Evolutionary conservation across 2,888 invertebrate genomes (phyloP).

Genomic region (Bedellia somnulentella): DNA sequence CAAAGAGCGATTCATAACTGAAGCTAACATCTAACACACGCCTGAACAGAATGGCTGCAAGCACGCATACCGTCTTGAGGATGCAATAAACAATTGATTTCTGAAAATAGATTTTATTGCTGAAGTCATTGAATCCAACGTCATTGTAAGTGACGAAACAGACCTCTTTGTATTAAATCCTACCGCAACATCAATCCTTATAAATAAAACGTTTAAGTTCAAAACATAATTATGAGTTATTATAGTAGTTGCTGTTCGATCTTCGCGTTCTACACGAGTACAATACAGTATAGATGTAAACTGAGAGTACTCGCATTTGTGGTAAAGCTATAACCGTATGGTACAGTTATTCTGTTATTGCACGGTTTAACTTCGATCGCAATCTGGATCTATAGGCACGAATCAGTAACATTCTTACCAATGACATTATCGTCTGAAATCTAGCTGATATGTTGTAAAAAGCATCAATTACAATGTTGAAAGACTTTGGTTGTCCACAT

Average conservation of each 20-base stretch:
- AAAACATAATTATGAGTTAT: too few relatives aligned
- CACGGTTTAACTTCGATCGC: constrained; percentile 13
- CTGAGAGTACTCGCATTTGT: too few relatives aligned
- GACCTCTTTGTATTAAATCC: constrained; percentile 22
- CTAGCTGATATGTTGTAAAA: too few relatives aligned
- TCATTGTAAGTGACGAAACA: constrained; percentile 26
- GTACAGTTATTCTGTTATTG: constrained; percentile 13
- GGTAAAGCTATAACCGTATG: constrained; percentile 24
- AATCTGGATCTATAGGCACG: constrained; percentile 11
- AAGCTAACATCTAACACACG: constrained; percentile 28
- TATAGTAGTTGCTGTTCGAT: too few relatives aligned
- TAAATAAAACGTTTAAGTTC: too few relatives aligned
- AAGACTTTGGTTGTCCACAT: too few relatives aligned
- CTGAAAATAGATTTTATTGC: constrained; percentile 48
- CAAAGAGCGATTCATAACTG: constrained; percentile 32
- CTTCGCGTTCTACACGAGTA: too few relatives aligned
- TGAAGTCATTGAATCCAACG: constrained; percentile 45
- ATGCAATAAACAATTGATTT: constrained; percentile 38
- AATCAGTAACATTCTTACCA: too few relatives aligned
- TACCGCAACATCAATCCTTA: constrained; percentile 24
- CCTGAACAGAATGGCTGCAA: constrained; percentile 40
- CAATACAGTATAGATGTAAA: too few relatives aligned
- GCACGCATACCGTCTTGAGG: constrained; percentile 30
- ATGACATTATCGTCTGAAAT: too few relatives aligned
- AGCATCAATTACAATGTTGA: too few relatives aligned